Evolutionary conservation across 2,113 vertebrate genomes (phyloP).

Genomic region (Physeter macrocephalus): DNA sequence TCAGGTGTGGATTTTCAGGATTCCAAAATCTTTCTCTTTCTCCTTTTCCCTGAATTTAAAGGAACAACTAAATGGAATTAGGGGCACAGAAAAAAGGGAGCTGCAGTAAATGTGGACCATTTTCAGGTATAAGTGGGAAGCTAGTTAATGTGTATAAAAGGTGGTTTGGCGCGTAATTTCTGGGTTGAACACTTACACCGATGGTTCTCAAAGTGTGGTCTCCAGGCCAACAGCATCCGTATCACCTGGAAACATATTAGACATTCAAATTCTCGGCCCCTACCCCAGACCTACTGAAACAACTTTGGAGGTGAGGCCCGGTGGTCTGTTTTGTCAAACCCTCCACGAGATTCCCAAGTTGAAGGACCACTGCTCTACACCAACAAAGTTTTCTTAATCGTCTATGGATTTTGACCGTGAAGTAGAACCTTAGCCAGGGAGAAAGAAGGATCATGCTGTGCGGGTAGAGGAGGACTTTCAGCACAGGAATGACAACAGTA

Average conservation of each 20-base stretch:
- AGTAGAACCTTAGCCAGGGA: background rate
- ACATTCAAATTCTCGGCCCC: background rate
- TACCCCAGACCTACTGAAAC: accelerated
- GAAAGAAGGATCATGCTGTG: background rate
- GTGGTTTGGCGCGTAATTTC: background rate
- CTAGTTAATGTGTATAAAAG: background rate
- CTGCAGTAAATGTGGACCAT: accelerated
- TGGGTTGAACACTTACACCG: background rate
- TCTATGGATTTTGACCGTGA: background rate
- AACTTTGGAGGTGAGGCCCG: background rate
- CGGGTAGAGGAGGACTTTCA: background rate
- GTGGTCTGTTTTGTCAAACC: background rate
- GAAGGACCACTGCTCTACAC: background rate
- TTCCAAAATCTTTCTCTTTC: background rate
- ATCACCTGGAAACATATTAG: background rate
- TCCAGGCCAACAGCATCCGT: background rate
- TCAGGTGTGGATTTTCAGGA: background rate
- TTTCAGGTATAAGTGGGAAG: background rate
- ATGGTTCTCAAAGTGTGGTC: background rate
- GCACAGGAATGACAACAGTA: background rate
- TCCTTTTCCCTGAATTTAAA: background rate
- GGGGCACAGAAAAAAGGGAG: background rate
- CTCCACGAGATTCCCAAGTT: background rate
- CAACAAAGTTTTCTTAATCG: background rate
- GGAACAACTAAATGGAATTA: background rate